A percentile compares a stretch with the other conserved stretches of the same genome.
These are phyloP conservation scores for Sebastes fasciatus DNA, from an alignment of 2,113 vertebrate genomes.

Conservation along the genomic window DNA sequence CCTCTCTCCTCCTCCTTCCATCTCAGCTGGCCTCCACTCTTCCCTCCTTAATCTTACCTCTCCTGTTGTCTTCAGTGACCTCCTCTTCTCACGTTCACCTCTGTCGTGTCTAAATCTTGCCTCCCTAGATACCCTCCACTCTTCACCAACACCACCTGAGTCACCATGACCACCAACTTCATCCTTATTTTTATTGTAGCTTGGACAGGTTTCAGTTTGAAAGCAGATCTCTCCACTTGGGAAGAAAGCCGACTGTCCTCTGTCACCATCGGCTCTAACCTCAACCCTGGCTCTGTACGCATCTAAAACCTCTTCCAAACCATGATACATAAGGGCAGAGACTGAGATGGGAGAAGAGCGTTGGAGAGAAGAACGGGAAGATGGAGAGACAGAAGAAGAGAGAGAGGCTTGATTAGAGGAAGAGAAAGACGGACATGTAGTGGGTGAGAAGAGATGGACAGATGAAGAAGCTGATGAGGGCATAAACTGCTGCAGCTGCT, in stretches of 20 bases:
- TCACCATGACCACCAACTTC: not conserved
- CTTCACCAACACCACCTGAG: not conserved
- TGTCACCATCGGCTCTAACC: conserved; percentile 5
- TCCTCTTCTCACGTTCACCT: not conserved
- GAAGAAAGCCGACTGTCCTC: not conserved
- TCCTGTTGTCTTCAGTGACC: not conserved
- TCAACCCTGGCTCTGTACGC: conserved; percentile 55
- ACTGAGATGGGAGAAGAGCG: not conserved
- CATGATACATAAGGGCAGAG: conserved; percentile 65
- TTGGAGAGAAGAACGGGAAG: conserved; percentile 2
- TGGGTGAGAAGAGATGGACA: conserved; percentile 19
- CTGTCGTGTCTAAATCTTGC: conserved; percentile 3
- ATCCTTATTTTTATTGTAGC: conserved; percentile 6
- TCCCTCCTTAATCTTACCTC: conserved; percentile 13
- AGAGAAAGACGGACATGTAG: conserved; percentile 9
- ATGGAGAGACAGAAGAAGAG: conserved; percentile 13
- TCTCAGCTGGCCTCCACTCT: conserved; percentile 3
- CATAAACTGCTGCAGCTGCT: conserved; percentile 87
- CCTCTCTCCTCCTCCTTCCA: conserved; percentile 22
- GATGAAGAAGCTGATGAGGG: conserved; percentile 71
- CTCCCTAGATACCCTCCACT: not conserved
- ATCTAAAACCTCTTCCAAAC: conserved; percentile 79
- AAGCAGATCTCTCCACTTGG: conserved; percentile 7
- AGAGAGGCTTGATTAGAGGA: conserved; percentile 39
- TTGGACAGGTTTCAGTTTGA: conserved; percentile 26